A percentile compares a stretch with the other conserved stretches of the same genome.
Conservation (phyloP, 2,113 vertebrate genomes). For the Pelecanoides urinatrix region DNA sequence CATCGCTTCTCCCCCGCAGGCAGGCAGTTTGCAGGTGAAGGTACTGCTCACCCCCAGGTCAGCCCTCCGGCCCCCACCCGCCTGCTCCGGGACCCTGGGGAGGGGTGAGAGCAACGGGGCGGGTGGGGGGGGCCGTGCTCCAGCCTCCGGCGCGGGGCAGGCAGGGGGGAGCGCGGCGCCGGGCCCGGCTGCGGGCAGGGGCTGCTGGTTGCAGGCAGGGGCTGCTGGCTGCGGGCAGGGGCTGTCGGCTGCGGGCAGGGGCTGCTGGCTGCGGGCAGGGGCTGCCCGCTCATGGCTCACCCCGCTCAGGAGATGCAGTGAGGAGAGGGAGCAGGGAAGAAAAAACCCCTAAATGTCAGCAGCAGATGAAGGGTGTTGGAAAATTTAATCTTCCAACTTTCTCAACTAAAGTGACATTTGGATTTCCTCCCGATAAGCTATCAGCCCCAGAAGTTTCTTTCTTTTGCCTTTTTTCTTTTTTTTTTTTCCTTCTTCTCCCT, state of each 20-base stretch:
- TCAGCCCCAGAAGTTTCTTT: slow-evolving; percentile 73
- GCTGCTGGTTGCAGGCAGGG: too few relatives aligned
- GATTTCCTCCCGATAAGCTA: slow-evolving; percentile 81
- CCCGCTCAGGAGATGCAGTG: neutral
- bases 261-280: neutral
- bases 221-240: neutral
- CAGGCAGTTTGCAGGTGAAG: neutral
- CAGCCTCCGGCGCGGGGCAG: neutral
- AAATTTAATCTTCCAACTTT: slow-evolving; percentile 83
- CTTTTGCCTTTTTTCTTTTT: slow-evolving; percentile 56
- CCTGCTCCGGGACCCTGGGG: neutral
- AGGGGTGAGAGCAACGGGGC: neutral
- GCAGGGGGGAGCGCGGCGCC: neutral
- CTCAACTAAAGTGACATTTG: slow-evolving; percentile 82
- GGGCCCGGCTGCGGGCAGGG: too few relatives aligned
- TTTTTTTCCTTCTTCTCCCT: neutral
- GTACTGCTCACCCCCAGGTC: neutral
- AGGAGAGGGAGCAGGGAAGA: neutral
- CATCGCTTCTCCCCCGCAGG: neutral
- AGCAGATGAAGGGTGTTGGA: slow-evolving; percentile 77
- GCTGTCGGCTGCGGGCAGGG: neutral
- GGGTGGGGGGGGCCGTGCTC: neutral
- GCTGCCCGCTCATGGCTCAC: neutral
- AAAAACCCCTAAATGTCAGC: slow-evolving; percentile 78
- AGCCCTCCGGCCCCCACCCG: neutral